These are phyloP conservation scores for Murina feae DNA, from an alignment of 2,113 vertebrate genomes.

Conservation along the genomic window DNA sequence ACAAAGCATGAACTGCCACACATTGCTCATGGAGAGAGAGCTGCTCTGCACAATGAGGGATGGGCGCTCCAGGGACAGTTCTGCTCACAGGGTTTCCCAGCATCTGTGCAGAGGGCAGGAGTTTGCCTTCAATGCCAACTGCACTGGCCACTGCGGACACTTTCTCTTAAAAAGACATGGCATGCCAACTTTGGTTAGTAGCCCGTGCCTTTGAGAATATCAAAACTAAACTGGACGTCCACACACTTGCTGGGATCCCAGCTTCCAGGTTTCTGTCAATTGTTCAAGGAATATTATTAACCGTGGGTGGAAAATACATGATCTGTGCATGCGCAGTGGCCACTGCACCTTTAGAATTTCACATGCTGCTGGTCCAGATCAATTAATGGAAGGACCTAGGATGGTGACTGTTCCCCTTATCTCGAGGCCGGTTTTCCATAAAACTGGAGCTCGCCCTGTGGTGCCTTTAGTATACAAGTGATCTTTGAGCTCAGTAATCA, in stretches of 20 bases:
- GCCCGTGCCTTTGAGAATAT: slow-evolving; percentile 60
- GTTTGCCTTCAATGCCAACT: not conserved
- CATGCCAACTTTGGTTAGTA: slow-evolving; percentile 29
- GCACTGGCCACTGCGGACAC: not conserved
- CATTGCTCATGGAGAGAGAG: slow-evolving; percentile 53
- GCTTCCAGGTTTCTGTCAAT: not conserved
- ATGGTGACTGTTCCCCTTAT: not conserved
- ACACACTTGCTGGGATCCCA: not conserved
- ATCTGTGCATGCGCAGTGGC: not conserved
- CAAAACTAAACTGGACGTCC: slow-evolving; percentile 36
- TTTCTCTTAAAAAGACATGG: slow-evolving; percentile 21
- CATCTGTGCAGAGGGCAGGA: slow-evolving; percentile 21
- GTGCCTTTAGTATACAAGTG: slow-evolving; percentile 69
- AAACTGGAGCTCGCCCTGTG: slow-evolving; percentile 80
- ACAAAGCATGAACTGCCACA: slow-evolving; percentile 70
- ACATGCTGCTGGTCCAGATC: slow-evolving; percentile 38
- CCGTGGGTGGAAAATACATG: slow-evolving; percentile 31
- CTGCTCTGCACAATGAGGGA: slow-evolving; percentile 58
- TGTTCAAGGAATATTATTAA: slow-evolving; percentile 18
- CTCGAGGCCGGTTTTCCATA: slow-evolving; percentile 64
- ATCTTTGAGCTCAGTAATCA: slow-evolving; percentile 84
- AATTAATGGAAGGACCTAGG: slow-evolving; percentile 54
- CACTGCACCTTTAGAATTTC: not conserved
- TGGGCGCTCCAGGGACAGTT: slow-evolving; percentile 46
- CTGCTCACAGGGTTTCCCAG: slow-evolving; percentile 52